Conservation (phyloP, 2,888 invertebrate species). For the Agonopterix heracliana region DNA sequence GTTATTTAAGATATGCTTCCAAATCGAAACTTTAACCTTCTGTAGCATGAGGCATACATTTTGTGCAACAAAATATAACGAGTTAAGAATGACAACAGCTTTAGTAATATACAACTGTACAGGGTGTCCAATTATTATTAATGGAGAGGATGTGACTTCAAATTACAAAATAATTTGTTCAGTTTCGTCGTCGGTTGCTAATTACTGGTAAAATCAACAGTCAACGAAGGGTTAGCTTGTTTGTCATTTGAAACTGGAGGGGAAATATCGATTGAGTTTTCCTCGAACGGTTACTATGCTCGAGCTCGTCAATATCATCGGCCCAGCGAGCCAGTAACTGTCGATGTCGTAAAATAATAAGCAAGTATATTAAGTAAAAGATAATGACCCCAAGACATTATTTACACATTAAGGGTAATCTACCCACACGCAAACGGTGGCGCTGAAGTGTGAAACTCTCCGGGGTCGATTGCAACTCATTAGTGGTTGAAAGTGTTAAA, state of each 20-base stretch:
- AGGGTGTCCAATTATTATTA: slow-evolving; percentile 21
- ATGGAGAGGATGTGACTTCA: slow-evolving; percentile 39
- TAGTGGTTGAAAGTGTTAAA: slow-evolving; percentile 12
- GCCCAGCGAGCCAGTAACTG: slow-evolving; percentile 7
- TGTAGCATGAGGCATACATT: no score
- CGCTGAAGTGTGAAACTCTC: slow-evolving; percentile 41
- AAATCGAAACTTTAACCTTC: no score
- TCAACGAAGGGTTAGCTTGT: slow-evolving; percentile 22
- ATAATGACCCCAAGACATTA: slow-evolving; percentile 62
- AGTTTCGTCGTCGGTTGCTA: slow-evolving; percentile 24
- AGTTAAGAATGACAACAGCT: no score
- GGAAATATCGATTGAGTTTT: slow-evolving; percentile 40
- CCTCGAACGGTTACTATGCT: neutral
- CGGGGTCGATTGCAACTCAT: slow-evolving; percentile 33
- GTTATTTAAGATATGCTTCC: no score
- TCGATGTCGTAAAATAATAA: slow-evolving; percentile 39
- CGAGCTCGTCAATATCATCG: slow-evolving; percentile 7
- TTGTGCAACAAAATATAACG: no score
- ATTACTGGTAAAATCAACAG: slow-evolving; percentile 37
- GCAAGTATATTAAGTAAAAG: slow-evolving; percentile 56
- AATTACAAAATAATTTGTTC: slow-evolving; percentile 53
- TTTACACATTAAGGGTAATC: slow-evolving; percentile 55
- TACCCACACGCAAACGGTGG: slow-evolving; percentile 37
- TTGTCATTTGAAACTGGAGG: slow-evolving; percentile 52
- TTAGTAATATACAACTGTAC: slow-evolving; percentile 11